phyloP scores from a whole-genome alignment of 2,113 vertebrate species.

The Vimba vimba region DNA sequence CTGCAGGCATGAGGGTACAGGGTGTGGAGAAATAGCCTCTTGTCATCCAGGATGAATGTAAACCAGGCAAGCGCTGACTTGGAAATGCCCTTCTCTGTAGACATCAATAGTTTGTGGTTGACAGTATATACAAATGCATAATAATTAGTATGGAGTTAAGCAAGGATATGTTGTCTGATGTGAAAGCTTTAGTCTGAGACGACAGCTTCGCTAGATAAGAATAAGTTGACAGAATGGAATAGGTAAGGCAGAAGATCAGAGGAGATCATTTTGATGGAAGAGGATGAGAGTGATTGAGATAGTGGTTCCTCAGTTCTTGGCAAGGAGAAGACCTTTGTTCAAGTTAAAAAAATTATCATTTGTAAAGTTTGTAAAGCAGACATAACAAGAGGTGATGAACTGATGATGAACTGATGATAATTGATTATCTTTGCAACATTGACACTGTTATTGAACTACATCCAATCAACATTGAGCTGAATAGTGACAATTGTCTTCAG shows the following conservation, averaged over 20 bases:
- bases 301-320: background rate
- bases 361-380: background rate
- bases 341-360: background rate
- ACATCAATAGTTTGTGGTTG: background rate
- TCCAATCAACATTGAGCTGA: background rate
- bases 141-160: slow-evolving; percentile 11
- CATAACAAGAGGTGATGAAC: background rate
- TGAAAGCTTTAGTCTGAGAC: background rate
- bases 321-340: background rate
- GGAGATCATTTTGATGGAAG: background rate
- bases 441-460: background rate
- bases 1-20: background rate
- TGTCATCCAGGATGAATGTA: slow-evolving; percentile 8
- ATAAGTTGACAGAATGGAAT: background rate
- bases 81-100: background rate
- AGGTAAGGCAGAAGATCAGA: background rate
- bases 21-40: background rate
- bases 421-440: background rate
- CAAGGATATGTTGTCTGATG: slow-evolving; percentile 21
- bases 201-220: background rate
- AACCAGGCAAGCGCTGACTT: background rate
- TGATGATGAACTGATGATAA: background rate
- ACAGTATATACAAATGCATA: background rate
- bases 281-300: background rate
- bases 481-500: slow-evolving; percentile 6